Base-by-base conservation (phyloP, 35 echinoderm and acorn worm species). In the Ophiothrix spiculata region DNA sequence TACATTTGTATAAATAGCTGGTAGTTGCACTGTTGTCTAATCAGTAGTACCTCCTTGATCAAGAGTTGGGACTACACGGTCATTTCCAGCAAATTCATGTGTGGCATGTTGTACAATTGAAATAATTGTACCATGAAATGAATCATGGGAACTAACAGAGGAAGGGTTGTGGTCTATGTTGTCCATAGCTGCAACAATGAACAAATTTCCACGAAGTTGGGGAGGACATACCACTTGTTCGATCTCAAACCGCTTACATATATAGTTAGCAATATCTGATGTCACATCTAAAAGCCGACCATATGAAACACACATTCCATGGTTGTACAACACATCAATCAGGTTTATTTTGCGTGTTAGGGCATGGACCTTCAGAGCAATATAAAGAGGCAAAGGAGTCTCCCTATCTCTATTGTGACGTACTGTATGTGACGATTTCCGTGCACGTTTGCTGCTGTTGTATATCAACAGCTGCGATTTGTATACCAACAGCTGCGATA, bases 131-230 rank as follows among this genome's bases (percentile, higher is more conserved):
- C 93, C 83, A 88, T 95, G 89, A 46, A 95, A 95, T 8, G 79
- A 91, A 42, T 94, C 88, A 32, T 86, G 81, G 39, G 92, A 49
- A 82, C 83, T 94, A 77, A 64, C 82, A 31, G 92, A 33, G 45
- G 82, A 91, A 25, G 88, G 92, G 45, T n/a, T 94, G 33, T 94
- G 88, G 56, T 91, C 92, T 36, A 91, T 87, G 42, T 91, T 94
- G 38, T 94, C 92, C 11, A 94, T 88, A 91, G 88, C 92, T 3
- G 75, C 83, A 54, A 77, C 90, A 0, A 88, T 94, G 33, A 94
- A 94, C 37, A 91, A 16, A 38, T 34, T 33, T 15, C 73, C 38
- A 64, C 33, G 88, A 77, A 94, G 11, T 38, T 90, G 90, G 6
- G 78, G 78, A 38, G 88, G 88, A 84, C 88, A 91, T 14, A 91